Evolutionary conservation across 2,797 vertebrate species (phyloP).

Genomic region (Phylloscopus collybita): DNA sequence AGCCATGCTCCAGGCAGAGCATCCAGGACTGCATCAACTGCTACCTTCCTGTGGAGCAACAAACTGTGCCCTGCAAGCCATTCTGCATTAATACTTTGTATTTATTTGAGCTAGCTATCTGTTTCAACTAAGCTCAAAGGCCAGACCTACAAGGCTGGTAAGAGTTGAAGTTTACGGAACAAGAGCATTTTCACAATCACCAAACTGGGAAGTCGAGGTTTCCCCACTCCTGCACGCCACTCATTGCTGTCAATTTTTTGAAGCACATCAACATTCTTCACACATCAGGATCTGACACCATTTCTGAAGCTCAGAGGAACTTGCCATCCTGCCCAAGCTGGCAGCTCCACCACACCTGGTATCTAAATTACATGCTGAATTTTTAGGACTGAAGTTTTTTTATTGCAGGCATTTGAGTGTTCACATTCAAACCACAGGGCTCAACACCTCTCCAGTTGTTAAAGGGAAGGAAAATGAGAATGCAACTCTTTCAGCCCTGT

Average conservation of each 20-base stretch:
- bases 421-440: neutral
- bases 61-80: neutral
- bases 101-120: neutral
- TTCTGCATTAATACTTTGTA: accelerated
- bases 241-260: accelerated
- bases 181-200: neutral
- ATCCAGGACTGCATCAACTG: accelerated
- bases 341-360: neutral
- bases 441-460: accelerated
- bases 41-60: neutral
- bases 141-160: neutral
- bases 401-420: neutral
- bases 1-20: neutral
- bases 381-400: neutral
- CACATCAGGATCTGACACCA: neutral
- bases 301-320: neutral
- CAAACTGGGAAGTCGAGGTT: neutral
- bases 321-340: neutral
- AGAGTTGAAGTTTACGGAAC: accelerated
- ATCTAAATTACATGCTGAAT: neutral
- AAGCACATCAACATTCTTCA: neutral
- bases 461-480: neutral
- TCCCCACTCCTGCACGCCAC: neutral
- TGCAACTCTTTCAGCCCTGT: neutral
- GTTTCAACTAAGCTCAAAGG: neutral